Conservation (phyloP, 2,888 invertebrate genomes). For the Nephrocerus scutellatus region DNA sequence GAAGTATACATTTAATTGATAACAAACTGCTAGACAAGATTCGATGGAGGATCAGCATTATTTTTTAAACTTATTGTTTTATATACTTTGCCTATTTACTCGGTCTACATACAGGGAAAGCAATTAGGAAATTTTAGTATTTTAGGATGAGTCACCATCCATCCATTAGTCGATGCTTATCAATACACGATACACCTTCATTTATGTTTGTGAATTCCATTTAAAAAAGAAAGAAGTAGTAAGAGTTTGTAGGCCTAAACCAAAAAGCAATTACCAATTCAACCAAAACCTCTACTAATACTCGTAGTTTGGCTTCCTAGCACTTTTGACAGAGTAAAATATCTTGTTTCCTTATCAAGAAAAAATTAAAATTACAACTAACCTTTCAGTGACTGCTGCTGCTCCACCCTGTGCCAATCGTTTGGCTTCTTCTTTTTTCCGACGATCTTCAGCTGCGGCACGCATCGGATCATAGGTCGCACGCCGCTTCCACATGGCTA, state of each 20-base stretch:
- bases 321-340: neutral
- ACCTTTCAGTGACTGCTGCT: constrained; percentile 27
- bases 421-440: constrained; percentile 54
- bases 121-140: no score
- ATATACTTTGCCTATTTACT: no score
- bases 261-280: neutral
- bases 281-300: neutral
- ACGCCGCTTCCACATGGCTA: constrained; percentile 92
- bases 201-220: no score
- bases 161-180: no score
- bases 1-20: no score
- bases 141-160: no score
- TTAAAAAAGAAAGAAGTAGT: constrained; percentile 26
- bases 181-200: no score
- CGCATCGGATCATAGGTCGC: constrained; percentile 93
- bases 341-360: neutral
- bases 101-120: no score
- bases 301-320: neutral
- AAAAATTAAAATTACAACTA: constrained; percentile 35
- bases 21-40: no score
- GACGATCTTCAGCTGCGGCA: constrained; percentile 81
- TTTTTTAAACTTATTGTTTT: no score
- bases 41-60: no score
- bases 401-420: constrained; percentile 37
- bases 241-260: no score